Conservation (phyloP, 2,888 invertebrate species). For the Nomada lathburiana region DNA sequence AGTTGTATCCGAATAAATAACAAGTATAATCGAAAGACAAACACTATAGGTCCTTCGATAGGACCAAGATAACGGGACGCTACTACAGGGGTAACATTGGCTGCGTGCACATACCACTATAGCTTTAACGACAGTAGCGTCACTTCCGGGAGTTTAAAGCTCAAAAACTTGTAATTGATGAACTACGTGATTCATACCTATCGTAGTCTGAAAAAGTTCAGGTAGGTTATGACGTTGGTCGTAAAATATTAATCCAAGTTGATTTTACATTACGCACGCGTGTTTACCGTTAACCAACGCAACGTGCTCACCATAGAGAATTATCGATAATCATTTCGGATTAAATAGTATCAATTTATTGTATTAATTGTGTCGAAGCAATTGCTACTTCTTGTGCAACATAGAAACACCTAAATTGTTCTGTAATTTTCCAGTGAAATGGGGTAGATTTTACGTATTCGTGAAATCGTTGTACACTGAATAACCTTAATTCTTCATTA, state of each 20-base stretch:
- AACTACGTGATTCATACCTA: conserved; percentile 65
- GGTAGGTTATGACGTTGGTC: conserved; percentile 65
- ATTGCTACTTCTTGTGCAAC: conserved; percentile 38
- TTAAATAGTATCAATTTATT: neutral
- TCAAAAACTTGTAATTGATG: conserved; percentile 54
- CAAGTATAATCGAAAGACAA: conserved; percentile 34
- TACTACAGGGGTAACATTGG: conserved; percentile 53
- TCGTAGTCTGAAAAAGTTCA: conserved; percentile 48
- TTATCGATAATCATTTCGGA: neutral
- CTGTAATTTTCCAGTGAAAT: neutral
- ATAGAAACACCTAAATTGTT: neutral
- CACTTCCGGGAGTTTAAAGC: conserved; percentile 65
- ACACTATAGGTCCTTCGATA: conserved; percentile 37
- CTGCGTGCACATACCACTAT: conserved; percentile 54
- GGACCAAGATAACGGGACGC: conserved; percentile 58
- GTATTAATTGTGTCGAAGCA: neutral
- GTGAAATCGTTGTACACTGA: neutral
- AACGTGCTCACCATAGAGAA: conserved; percentile 23
- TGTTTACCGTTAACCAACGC: conserved; percentile 32
- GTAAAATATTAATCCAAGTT: conserved; percentile 35
- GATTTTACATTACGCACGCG: conserved; percentile 32
- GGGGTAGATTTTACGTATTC: conserved; percentile 21
- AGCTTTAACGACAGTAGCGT: conserved; percentile 44
- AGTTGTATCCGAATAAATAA: conserved; percentile 37
- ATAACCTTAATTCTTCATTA: conserved; percentile 28